A percentile compares a stretch with the other conserved stretches of the same genome.
Conservation (phyloP, 2,888 invertebrate genomes). For the Nymphalis polychloros region DNA sequence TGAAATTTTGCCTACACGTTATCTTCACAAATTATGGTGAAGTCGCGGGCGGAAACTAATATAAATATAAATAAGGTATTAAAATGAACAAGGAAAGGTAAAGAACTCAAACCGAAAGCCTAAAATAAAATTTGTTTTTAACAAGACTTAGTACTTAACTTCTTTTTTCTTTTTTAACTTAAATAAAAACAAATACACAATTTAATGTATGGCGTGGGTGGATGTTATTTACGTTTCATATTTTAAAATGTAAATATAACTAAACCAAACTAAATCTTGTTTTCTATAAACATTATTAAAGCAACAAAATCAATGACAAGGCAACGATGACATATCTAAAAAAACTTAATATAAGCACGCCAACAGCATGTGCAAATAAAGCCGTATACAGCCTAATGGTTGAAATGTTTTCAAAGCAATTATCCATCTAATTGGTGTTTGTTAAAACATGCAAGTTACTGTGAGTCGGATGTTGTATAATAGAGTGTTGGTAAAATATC, state of each 20-base stretch:
- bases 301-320: constrained; percentile 17
- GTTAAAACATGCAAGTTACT: constrained; percentile 31
- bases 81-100: no score
- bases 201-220: background rate
- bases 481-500: constrained; percentile 25
- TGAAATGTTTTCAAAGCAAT: constrained; percentile 39
- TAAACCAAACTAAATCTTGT: background rate
- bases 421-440: constrained; percentile 39
- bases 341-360: constrained; percentile 31
- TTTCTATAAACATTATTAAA: background rate
- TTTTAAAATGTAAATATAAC: background rate
- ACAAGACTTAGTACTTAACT: no score
- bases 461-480: constrained; percentile 29
- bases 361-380: constrained; percentile 37
- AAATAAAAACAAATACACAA: background rate
- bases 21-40: background rate
- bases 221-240: background rate
- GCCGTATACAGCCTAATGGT: constrained; percentile 29
- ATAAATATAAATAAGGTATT: no score
- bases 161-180: background rate
- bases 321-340: constrained; percentile 26
- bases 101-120: no score
- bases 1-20: no score
- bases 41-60: no score
- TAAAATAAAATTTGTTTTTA: no score